phyloP scores from a whole-genome alignment of 2,113 vertebrate genomes.

The Chroicocephalus ridibundus region DNA sequence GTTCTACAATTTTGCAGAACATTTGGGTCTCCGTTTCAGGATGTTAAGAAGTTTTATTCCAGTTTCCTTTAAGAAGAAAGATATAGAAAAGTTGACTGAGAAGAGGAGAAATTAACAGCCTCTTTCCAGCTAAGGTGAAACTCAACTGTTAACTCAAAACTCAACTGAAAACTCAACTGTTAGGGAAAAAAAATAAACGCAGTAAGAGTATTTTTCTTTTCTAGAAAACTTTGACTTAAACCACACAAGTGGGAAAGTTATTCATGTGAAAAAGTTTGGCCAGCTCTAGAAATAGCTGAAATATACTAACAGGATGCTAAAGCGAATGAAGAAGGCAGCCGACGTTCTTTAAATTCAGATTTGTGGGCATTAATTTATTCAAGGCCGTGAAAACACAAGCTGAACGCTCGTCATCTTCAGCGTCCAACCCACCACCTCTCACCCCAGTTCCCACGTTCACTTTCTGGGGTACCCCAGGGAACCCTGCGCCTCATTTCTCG shows the following conservation, averaged over 20 bases:
- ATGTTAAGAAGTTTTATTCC: background rate
- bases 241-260: background rate
- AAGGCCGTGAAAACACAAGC: background rate
- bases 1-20: background rate
- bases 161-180: background rate
- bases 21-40: background rate
- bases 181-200: background rate
- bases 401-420: background rate
- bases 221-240: background rate
- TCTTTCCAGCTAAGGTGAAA: background rate
- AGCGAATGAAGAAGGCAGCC: background rate
- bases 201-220: background rate
- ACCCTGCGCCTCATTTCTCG: background rate
- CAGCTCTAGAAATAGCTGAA: background rate
- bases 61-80: background rate
- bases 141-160: no score
- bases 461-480: background rate
- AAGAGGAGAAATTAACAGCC: background rate
- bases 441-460: background rate
- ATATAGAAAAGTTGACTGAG: background rate
- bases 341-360: background rate
- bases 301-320: background rate
- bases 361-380: background rate
- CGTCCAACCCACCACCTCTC: background rate
- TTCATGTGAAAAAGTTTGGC: background rate